phyloP scores from a whole-genome alignment of 2,797 vertebrate species.

The Pantherophis alleghaniensis region DNA sequence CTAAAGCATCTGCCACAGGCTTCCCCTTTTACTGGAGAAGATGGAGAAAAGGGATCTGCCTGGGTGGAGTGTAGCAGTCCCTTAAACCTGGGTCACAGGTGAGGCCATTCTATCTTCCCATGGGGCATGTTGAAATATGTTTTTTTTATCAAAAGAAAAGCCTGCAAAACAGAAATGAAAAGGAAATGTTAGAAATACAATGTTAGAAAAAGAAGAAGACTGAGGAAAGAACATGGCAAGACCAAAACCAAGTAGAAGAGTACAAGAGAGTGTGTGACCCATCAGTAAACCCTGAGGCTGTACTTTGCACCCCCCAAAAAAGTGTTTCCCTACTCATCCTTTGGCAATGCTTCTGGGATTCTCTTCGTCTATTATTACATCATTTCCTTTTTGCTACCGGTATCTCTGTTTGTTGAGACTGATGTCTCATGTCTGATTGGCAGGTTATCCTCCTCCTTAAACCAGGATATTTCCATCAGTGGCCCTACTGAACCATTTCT shows the following conservation, averaged over 20 bases:
- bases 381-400: background rate
- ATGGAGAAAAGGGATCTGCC: background rate
- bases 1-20: background rate
- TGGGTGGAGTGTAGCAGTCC: background rate
- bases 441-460: background rate
- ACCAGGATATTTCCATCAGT: background rate
- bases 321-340: background rate
- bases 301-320: background rate
- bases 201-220: background rate
- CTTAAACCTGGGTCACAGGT: background rate
- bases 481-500: background rate
- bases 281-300: background rate
- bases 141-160: background rate
- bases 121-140: background rate
- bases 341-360: background rate
- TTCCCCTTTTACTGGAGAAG: background rate
- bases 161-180: background rate
- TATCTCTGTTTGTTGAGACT: background rate
- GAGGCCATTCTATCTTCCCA: background rate
- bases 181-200: background rate
- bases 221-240: constrained; percentile 1
- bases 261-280: background rate
- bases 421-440: background rate
- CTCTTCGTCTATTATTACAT: background rate
- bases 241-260: background rate